Evolutionary conservation across 2,113 vertebrate species (phyloP), one percentile per base, ranked within the genome.

Genomic region (Thymallus thymallus): DNA sequence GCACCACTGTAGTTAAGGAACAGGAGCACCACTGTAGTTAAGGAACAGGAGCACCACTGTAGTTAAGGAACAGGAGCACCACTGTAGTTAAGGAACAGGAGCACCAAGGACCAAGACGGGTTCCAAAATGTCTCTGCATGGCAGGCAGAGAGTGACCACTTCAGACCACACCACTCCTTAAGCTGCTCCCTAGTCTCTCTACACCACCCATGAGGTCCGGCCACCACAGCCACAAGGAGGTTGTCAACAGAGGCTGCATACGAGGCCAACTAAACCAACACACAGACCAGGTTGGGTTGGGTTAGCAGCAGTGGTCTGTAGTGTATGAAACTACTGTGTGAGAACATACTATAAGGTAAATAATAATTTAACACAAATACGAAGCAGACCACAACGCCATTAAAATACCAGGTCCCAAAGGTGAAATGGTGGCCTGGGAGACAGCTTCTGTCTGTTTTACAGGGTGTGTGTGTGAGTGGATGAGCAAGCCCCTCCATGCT

Each of bases 261-360:
- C 14, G 9, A 78, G 68, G 72, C 76, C 84, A 82, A 73, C 77
- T 80, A 77, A 88, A 84, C 85, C 87, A 83, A 85, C 75, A 83
- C 68, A 69, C 65, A 16, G 5, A 86, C 84, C 83, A 84, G 89
- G 90, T 91, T 86, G 89, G 58, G 90, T 72, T 81, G 63, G 72
- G 65, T 46, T 69, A 51, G 58, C 81, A 75, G 74, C 68, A 71
- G 69, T 58, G 75, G 79, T 41, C 2, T 41, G 9, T 41, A 76
- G 80, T 84, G 77, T 26, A 26, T 41, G 35, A 41, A 41, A 41
- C 35, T 41, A 41, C 35, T 41, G 9, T 41, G 35, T 12, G 35
- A 41, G 9, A 41, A 41, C 35, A 41, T 41, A 41, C 35, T 10
- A 41, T 41, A 41, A 41, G 9, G 35, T 10, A 41, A 51, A 61